Evolutionary conservation across 53 echinoderm and acorn worm species (phyloP).

Genomic region (Actinopyga echinites): DNA sequence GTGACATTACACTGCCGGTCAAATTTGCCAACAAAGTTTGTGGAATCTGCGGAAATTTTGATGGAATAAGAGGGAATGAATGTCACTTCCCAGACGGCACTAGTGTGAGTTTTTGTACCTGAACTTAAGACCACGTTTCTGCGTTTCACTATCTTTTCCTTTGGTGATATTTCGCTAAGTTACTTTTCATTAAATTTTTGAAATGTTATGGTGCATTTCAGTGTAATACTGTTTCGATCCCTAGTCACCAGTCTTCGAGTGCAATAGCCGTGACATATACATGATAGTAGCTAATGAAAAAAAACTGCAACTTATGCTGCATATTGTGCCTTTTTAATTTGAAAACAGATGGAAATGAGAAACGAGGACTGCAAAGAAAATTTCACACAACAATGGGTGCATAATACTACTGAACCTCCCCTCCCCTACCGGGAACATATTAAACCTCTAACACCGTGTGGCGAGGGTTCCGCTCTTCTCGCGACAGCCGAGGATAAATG

Average conservation of each 20-base stretch:
- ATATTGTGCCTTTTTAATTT: neutral
- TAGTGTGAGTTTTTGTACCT: constrained; percentile 20
- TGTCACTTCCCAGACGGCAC: constrained; percentile 50
- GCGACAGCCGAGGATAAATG: neutral
- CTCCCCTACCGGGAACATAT: constrained; percentile 2
- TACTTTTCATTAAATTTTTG: no score
- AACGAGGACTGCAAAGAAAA: constrained; percentile 10
- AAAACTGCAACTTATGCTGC: no score
- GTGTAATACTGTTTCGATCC: no score
- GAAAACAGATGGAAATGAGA: neutral
- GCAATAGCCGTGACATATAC: no score
- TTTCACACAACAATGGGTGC: neutral
- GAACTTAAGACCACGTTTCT: no score
- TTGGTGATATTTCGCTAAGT: no score
- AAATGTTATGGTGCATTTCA: no score
- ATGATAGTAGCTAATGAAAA: no score
- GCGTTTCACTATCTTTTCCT: no score
- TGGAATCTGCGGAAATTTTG: constrained; percentile 71
- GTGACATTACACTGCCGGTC: constrained; percentile 58
- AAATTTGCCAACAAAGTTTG: constrained; percentile 45
- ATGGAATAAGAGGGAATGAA: constrained; percentile 30
- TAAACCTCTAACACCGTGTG: neutral
- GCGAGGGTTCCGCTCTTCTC: neutral
- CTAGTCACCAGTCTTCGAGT: no score
- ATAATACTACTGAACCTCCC: neutral